Base-by-base conservation (phyloP, 2,113 vertebrate species). In the Tenebrosternarchus preto region DNA sequence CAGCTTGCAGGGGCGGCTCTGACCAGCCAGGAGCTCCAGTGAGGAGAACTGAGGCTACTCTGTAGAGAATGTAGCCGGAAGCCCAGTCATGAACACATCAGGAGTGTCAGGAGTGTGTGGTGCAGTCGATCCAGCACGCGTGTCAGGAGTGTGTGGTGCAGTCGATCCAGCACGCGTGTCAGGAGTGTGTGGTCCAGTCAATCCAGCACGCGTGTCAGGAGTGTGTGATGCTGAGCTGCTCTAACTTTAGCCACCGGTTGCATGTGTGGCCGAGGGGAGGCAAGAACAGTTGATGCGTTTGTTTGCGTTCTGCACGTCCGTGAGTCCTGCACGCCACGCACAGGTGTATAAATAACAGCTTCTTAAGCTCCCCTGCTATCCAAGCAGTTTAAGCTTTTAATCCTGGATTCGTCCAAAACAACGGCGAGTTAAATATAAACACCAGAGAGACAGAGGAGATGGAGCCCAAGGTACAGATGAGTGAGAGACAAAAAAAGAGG, bases 311-410 rank as follows among this genome's bases (percentile, higher is more conserved):
- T 79, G n/a, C 82, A 83, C 88, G 87, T 87, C 83, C 88, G 86
- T 39, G 5, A 78, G 88, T 80, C n/a, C n/a, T n/a, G n/a, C n/a
- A n/a, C n/a, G n/a, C n/a, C n/a, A n/a, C 80, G 56, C 57, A 82
- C 2, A 69, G 0, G 83, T 85, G 90, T 91, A 92, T 88, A 91
- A 90, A 92, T 91, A 91, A 87, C 70, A 11, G 61, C 0, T 77
- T 86, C 90, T 89, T 92, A 90, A 91, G 86, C 88, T 78, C 81
- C 87, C 87, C 88, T 86, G 88, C 90, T 74, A 86, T 88, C 88
- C 83, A 90, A 90, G 89, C 88, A 90, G 87, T 11, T 61, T 22
- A 71, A 19, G 22, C 29, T 74, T 60, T 64, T 56, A 29, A 73
- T 76, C 59, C 71, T 29, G 25, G n/a, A 43, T 25, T 20, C 46